A percentile compares a stretch with the other conserved stretches of the same genome.
Evolutionary conservation across 2,113 vertebrate species (phyloP).

Genomic region (Pituophis catenifer): DNA sequence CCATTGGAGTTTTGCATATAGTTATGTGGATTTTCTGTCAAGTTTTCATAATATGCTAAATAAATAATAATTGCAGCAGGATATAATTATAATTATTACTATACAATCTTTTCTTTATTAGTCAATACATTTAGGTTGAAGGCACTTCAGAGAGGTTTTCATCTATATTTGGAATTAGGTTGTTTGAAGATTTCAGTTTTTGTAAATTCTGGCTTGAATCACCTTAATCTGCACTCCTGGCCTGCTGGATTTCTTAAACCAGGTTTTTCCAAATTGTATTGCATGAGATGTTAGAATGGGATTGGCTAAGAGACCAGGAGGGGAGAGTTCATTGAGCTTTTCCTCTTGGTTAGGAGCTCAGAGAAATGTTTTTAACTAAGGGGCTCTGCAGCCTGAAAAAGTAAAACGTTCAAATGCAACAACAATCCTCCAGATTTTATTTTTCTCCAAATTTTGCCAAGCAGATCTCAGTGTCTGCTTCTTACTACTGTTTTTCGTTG

Average conservation of each 20-base stretch:
- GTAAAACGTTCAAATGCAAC: not conserved
- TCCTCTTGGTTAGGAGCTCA: not conserved
- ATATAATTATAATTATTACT: not conserved
- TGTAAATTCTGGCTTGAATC: not conserved
- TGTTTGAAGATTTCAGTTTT: not conserved
- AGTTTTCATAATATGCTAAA: too few relatives aligned
- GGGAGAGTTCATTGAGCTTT: not conserved
- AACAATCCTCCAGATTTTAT: not conserved
- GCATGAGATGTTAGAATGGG: not conserved
- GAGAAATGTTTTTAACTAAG: not conserved
- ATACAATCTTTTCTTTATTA: not conserved
- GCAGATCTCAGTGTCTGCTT: not conserved
- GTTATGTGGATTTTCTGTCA: too few relatives aligned
- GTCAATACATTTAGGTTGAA: not conserved
- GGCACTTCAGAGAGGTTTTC: not conserved
- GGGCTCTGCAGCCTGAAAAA: not conserved
- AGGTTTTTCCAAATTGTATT: not conserved
- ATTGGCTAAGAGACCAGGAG: not conserved
- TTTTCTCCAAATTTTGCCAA: not conserved
- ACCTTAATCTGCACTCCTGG: not conserved
- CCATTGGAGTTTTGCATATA: too few relatives aligned
- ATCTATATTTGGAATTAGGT: not conserved
- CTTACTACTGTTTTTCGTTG: not conserved
- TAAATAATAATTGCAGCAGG: too few relatives aligned
- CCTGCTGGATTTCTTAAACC: not conserved